Conservation (phyloP, 2,797 vertebrate genomes). For the Yasuhikotakia modesta region DNA sequence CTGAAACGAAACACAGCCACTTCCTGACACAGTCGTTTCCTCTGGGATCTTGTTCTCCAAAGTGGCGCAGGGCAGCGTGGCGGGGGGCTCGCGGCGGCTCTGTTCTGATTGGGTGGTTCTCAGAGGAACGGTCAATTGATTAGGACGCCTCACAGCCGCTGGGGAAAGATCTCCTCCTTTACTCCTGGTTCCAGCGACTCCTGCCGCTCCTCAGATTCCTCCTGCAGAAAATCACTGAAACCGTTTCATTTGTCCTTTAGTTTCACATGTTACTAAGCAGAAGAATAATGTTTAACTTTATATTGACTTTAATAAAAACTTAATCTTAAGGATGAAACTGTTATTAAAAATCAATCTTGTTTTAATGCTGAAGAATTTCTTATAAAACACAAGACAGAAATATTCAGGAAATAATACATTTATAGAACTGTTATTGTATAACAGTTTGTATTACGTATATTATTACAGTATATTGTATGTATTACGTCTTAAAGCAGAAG, state of each 20-base stretch:
- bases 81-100: constrained; percentile 49
- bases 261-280: not conserved
- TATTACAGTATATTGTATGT: too few species aligned
- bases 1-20: not conserved
- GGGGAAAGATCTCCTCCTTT: constrained; percentile 60
- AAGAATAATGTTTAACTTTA: not conserved
- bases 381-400: not conserved
- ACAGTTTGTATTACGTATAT: too few species aligned
- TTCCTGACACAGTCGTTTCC: constrained; percentile 8
- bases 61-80: constrained; percentile 48
- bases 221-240: not conserved
- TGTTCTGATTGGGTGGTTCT: constrained; percentile 49
- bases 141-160: constrained; percentile 46
- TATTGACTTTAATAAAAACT: not conserved
- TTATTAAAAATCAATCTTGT: not conserved
- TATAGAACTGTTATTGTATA: too few species aligned
- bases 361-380: too few species aligned
- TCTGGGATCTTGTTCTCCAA: not conserved
- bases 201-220: constrained; percentile 51
- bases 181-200: constrained; percentile 47
- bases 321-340: not conserved
- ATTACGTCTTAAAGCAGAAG: too few species aligned
- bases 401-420: too few species aligned
- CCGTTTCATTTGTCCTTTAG: not conserved
- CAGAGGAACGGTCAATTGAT: constrained; percentile 47